Base-by-base conservation (phyloP, 2,888 invertebrate species). In the Trissolcus brochymenae region DNA sequence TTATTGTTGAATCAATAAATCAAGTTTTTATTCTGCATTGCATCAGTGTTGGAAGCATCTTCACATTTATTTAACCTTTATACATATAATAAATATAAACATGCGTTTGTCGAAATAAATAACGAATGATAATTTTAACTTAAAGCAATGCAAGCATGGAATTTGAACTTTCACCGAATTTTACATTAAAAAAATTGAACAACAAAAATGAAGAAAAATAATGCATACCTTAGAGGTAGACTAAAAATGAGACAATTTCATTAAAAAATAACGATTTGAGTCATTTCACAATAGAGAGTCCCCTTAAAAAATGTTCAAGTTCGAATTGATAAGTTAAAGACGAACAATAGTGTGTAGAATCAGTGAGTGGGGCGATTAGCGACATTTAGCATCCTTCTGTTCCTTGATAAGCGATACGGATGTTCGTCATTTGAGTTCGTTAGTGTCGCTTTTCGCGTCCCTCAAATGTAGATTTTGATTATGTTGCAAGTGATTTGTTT, bases 401-500 rank as follows among this genome's bases (percentile, higher is more conserved):
- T 78, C 71, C 67, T 75, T 67, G 74, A 78, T 78, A 75, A 75
- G 71, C 53, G 60, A 71, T 46, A 53, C 78, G 78, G 78, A 78
- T 75, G 78, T 75, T 61, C 71, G 67, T 78, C 71, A 78, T 78
- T 78, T 71, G 59, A 50, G 49, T 56, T 68, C 61, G 56, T 74
- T 73, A 78, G 40, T 61, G 46, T 53, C n/a, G 55, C 43, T 50
- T 67, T 68, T 68, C 68, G 68, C 56, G 53, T 65, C 66, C 61
- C 65, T 77, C 60, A 55, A 59, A 59, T 64, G n/a, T 6, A 50
- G 60, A 76, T 60, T 75, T 35, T 68, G n/a, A 64, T 75, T 68
- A 49, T 51, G 25, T 66, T 61, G 14, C 41, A 59, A 68, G 41
- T 68, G 75, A 62, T 75, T 75, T 57, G 62, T 64, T 68, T 46